phyloP scores from a whole-genome alignment of 2,888 invertebrate species.

The Diarsia rubi region DNA sequence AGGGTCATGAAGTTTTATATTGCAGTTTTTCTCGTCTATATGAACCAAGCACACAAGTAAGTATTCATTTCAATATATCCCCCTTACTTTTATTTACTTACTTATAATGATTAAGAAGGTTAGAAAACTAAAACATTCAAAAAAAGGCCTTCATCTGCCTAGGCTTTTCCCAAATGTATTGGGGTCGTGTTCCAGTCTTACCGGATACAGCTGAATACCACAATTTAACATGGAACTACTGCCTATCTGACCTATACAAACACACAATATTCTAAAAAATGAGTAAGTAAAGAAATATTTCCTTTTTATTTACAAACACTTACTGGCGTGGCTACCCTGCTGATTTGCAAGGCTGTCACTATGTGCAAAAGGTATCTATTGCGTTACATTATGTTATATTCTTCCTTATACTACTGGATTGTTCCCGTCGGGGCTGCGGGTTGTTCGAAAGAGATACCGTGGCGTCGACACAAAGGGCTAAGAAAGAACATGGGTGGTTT shows the following conservation, averaged over 20 bases:
- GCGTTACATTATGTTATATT: neutral
- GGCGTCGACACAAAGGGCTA: too few species aligned
- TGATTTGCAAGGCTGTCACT: slow-evolving; percentile 20
- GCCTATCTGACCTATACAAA: too few species aligned
- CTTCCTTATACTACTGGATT: neutral
- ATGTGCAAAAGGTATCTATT: slow-evolving; percentile 8
- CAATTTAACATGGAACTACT: too few species aligned
- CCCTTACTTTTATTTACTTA: neutral
- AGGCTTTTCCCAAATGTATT: too few species aligned
- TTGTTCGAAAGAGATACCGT: too few species aligned
- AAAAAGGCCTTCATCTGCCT: too few species aligned
- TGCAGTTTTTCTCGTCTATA: neutral
- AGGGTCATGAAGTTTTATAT: neutral
- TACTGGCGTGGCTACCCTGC: neutral
- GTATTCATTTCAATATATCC: neutral
- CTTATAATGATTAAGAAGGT: neutral
- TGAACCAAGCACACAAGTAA: neutral
- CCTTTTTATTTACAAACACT: neutral
- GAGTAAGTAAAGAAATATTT: neutral
- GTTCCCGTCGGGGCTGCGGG: too few species aligned
- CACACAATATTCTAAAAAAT: too few species aligned
- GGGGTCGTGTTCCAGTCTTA: too few species aligned
- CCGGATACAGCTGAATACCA: too few species aligned
- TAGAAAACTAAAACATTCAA: neutral
- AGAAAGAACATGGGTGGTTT: too few species aligned